Evolutionary conservation across 2,888 invertebrate species (phyloP), one percentile per base, ranked within the genome.

Genomic region (Leptarthrus brevirostris): DNA sequence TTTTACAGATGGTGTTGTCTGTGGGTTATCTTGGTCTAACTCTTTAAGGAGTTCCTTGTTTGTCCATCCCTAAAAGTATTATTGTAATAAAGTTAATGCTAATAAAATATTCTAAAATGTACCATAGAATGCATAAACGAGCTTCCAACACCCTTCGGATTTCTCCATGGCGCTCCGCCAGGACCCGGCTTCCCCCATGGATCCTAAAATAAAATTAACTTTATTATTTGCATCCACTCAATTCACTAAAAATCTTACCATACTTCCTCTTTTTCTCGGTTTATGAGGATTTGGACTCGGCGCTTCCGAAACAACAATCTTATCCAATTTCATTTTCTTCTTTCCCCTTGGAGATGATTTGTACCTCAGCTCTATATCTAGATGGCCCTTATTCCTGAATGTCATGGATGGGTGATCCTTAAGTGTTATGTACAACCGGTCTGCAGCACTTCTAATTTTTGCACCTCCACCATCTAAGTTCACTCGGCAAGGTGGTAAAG

Each of bases 41-140:
- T 83, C 82, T 72, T 84, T 83, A 0, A 85, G 79, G 79, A 84
- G 81, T 74, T 83, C 82, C 73, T 84, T 84, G 73, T 85, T 84
- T 0, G 85, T 85, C 85, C 85, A 85, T 18, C 85, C 85, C 84
- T 84, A 6, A 2, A 74, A 72, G 52, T 6, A 18, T n/a, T 14
- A n/a, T 64, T 16, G 18, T 20, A 58, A 18, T n/a, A 56, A 66
- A 44, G n/a, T n/a, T n/a, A 40, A 52, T 30, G 30, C n/a, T 26
- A 49, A 30, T 18, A 47, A 30, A 24, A 20, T 34, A 54, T 30
- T 10, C 12, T 47, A 47, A 16, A 47, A 8, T n/a, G 34, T 88
- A 93, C 93, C 92, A 93, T 88, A 78, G 93, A 93, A 83, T 91
- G 89, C 79, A 91, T 89, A 87, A 93, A 93, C 84, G 91, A 89